Base-by-base conservation (phyloP, 2,797 vertebrate species). In the Gastrophryne carolinensis region DNA sequence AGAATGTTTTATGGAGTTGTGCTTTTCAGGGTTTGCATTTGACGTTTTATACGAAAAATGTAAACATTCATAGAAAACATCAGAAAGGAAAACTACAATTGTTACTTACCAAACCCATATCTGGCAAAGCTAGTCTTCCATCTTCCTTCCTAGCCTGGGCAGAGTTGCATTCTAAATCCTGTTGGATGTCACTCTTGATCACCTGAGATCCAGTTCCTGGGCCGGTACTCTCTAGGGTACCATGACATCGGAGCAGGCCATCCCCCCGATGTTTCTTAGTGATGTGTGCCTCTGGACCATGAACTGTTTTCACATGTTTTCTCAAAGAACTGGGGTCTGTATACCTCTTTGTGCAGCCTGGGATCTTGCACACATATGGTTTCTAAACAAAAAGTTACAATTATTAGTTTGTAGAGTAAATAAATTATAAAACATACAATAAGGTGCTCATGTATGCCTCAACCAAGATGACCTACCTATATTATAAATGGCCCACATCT, bases 271-370 rank as follows among this genome's bases (percentile, higher is more conserved):
- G 97, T 75, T 96, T 94, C 80, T 99, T 99, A 79, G 97, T 99
- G 87, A 99, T 94, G 5, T 99, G 97, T 62, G 97, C 97, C 1
- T 99, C 97, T 0, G 97, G 97, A 2, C 97, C 97, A 0, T 99
- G 97, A 21, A 99, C 97, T 0, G 97, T 99, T 84, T 99, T 98
- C 30, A 98, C 97, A 0, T 99, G 97, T 67, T 99, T 99, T 15
- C 97, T 88, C 67, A 99, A 87, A 0, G 97, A 99, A 81, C 97
- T 99, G 49, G 97, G 97, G 79, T 98, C 97, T 0, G 97, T 99
- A 89, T 98, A 98, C 50, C 97, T 93, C 79, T 99, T 99, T 78
- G 95, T 98, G 86, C 97, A 99, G 81, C 96, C 96, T 0, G 96
- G 97, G 23, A 99, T 96, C 86, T 98, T 99, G 73, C 97, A 98